A percentile compares a stretch with the other conserved stretches of the same genome.
Conservation (phyloP, 2,113 vertebrate genomes). For the Chloropsis cyanopogon region DNA sequence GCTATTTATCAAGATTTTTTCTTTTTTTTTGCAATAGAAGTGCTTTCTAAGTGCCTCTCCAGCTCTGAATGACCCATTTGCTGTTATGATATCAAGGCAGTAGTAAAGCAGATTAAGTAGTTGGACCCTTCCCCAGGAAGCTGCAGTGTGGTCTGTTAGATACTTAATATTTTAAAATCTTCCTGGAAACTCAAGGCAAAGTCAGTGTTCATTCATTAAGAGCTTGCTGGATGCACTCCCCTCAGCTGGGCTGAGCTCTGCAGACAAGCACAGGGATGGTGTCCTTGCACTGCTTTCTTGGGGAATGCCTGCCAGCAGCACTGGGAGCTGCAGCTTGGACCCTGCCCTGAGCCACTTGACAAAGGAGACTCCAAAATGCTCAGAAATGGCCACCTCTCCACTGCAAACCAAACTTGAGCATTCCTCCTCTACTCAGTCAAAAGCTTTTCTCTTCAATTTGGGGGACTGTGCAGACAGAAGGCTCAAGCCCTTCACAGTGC, state of each 20-base stretch:
- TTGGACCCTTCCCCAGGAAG: not conserved
- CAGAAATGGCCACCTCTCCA: not conserved
- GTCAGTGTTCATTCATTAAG: not conserved
- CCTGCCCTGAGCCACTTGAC: not conserved
- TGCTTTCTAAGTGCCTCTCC: not conserved
- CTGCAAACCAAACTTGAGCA: not conserved
- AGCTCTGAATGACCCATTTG: not conserved
- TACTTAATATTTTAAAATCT: not conserved
- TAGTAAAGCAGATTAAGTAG: not conserved
- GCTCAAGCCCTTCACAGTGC: not conserved
- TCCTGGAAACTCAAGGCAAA: not conserved
- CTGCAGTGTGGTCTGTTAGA: not conserved
- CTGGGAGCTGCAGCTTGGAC: not conserved
- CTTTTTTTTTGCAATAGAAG: not conserved
- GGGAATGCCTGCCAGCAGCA: conserved; percentile 34
- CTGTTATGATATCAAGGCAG: not conserved
- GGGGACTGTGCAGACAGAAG: not conserved
- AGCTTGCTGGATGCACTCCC: not conserved
- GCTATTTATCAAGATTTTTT: not conserved
- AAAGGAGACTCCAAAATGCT: not conserved
- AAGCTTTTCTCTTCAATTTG: not conserved
- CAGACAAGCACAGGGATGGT: not conserved
- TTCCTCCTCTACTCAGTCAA: not conserved
- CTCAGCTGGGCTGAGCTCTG: not conserved
- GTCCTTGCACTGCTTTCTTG: not conserved